phyloP scores from a whole-genome alignment of 2,888 invertebrate genomes.

The Tenodera sinensis region DNA sequence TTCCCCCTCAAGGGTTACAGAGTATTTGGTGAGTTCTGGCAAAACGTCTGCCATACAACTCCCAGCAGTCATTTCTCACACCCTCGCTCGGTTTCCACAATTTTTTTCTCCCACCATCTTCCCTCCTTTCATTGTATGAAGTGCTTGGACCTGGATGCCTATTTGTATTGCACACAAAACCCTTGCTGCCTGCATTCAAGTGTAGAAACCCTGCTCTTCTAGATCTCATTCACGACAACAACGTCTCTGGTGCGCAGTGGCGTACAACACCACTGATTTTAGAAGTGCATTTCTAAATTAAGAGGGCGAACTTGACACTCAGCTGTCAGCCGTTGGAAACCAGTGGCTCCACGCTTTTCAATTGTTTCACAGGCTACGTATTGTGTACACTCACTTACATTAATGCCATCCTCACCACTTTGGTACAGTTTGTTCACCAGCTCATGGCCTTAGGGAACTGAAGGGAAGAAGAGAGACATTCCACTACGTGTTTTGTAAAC shows the following conservation, averaged over 20 bases:
- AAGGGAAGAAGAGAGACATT: no score
- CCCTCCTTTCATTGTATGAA: background rate
- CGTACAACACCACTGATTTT: background rate
- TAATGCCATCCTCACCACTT: no score
- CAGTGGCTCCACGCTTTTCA: no score
- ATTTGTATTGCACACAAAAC: background rate
- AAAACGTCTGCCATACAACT: background rate
- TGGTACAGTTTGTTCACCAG: no score
- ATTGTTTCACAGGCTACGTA: no score
- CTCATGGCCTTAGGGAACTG: no score
- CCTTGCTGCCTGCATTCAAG: background rate
- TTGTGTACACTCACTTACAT: no score
- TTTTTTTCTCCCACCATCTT: background rate
- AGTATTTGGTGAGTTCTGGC: background rate
- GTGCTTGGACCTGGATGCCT: background rate
- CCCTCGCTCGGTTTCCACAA: background rate
- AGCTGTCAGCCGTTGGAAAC: no score
- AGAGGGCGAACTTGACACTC: no score
- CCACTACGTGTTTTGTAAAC: no score
- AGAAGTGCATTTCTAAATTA: background rate
- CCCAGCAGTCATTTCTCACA: background rate
- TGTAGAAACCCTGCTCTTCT: background rate
- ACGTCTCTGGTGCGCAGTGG: background rate
- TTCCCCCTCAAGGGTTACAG: background rate
- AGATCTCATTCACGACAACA: background rate